Evolutionary conservation across 2,888 invertebrate species (phyloP), one percentile per base, ranked within the genome.

Genomic region (Thera obeliscata): DNA sequence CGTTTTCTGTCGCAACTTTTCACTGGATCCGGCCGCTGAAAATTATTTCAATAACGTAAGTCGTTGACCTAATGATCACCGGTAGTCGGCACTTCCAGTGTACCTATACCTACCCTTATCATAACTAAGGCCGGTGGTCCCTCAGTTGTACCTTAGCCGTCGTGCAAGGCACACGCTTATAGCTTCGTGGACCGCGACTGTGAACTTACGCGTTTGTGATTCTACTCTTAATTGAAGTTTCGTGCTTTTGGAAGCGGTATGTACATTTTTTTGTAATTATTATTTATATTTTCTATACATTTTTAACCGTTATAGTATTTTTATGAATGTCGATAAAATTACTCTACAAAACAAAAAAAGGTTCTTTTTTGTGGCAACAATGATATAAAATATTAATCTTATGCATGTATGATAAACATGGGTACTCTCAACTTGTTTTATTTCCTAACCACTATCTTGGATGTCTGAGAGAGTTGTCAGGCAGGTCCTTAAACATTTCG

Each of bases 121-220:
- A 43, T 59, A 64, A 52, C 57, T 64, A 46, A 48, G 59, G 59
- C 55, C 63, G 41, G 56, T 12, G 7, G 56, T 46, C 52, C 60
- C 12, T 61, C 54, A 65, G 68, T 69, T 56, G 58, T 55, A 48
- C 61, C 58, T 38, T 57, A 43, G 55, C 57, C 61, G 11, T 6
- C 36, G 64, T 12, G 58, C 38, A 9, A 61, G 58, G 33, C 64
- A 64, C 58, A 62, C 68, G 68, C 33, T 3, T 55, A 22, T n/a
- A 11, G 35, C 2, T 12, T 33, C 33, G 55, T 41, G 35, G 38
- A n/a, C 22, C 61, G 61, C 58, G 66, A 58, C 8, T 56, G 66
- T 62, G 61, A 66, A 66, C 33, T 64, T 69, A 58, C 64, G 58
- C 54, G 50, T 12, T 56, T 61, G 54, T 61, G 43, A 56, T 48